phyloP scores from a whole-genome alignment of 2,797 vertebrate genomes.

The Pagetopsis macropterus region DNA sequence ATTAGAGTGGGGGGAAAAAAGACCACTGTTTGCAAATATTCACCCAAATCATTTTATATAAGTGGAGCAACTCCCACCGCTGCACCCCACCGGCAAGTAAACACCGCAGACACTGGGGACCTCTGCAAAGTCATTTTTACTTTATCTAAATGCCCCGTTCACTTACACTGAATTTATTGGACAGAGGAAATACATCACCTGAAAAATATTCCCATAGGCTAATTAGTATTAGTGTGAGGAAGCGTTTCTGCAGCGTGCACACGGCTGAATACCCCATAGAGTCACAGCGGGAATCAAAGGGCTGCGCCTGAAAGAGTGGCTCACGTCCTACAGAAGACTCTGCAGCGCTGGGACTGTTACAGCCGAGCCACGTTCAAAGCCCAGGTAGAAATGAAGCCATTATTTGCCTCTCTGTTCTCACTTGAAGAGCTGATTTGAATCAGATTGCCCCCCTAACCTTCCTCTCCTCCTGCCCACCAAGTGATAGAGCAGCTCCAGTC shows the following conservation, averaged over 20 bases:
- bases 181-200: constrained; percentile 77
- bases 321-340: constrained; percentile 40
- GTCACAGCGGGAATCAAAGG: constrained; percentile 56
- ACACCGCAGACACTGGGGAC: constrained; percentile 68
- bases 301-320: constrained; percentile 54
- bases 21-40: constrained; percentile 68
- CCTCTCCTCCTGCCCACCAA: constrained; percentile 7
- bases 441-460: constrained; percentile 16
- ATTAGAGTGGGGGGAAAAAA: constrained; percentile 70
- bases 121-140: constrained; percentile 72
- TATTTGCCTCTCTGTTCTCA: constrained; percentile 51
- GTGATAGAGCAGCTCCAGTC: constrained; percentile 37
- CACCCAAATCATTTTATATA: constrained; percentile 71
- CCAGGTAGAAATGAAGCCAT: constrained; percentile 49
- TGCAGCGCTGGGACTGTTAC: constrained; percentile 48
- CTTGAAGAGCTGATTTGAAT: constrained; percentile 62
- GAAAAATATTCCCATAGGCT: constrained; percentile 72
- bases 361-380: constrained; percentile 46
- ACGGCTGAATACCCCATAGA: constrained; percentile 55
- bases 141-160: constrained; percentile 79
- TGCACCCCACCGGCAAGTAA: constrained; percentile 61
- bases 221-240: constrained; percentile 72
- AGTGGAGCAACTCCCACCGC: constrained; percentile 75
- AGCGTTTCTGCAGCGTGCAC: constrained; percentile 39
- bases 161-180: constrained; percentile 73